These are phyloP conservation scores for Corvus moneduloides DNA, from an alignment of 2,113 vertebrate genomes.

Conservation along the genomic window DNA sequence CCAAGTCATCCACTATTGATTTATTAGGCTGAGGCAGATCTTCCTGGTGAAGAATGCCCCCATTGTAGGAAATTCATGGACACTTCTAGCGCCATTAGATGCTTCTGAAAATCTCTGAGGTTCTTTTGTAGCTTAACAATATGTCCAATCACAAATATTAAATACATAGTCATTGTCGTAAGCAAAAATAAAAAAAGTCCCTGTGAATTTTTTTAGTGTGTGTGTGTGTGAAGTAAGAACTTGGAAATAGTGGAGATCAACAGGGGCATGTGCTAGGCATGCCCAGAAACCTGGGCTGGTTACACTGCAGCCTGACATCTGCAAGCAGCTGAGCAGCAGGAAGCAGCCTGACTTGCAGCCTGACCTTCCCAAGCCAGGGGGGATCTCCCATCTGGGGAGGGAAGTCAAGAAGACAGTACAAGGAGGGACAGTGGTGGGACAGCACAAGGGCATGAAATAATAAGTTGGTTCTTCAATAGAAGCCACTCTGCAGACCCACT, in stretches of 20 bases:
- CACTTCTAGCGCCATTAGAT: background rate
- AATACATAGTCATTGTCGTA: background rate
- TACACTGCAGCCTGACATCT: background rate
- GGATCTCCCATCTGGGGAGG: background rate
- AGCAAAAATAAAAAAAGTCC: background rate
- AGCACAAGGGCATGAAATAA: background rate
- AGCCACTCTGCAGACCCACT: background rate
- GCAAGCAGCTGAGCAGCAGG: background rate
- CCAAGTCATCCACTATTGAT: background rate
- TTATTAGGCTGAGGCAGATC: background rate
- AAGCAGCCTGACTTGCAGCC: background rate
- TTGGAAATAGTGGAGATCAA: background rate
- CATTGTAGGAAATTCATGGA: background rate
- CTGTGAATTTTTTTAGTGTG: background rate
- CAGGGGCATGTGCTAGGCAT: background rate
- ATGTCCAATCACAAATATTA: background rate
- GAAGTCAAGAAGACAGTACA: background rate
- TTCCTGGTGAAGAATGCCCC: background rate
- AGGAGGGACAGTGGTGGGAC: background rate
- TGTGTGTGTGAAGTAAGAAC: background rate
- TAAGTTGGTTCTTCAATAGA: background rate
- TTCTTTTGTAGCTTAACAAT: background rate
- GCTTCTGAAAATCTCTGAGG: background rate
- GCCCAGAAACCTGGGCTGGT: background rate
- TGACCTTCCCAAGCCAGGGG: background rate